These are phyloP conservation scores for Notechis scutatus DNA, from an alignment of 2,113 vertebrate genomes.

Conservation along the genomic window DNA sequence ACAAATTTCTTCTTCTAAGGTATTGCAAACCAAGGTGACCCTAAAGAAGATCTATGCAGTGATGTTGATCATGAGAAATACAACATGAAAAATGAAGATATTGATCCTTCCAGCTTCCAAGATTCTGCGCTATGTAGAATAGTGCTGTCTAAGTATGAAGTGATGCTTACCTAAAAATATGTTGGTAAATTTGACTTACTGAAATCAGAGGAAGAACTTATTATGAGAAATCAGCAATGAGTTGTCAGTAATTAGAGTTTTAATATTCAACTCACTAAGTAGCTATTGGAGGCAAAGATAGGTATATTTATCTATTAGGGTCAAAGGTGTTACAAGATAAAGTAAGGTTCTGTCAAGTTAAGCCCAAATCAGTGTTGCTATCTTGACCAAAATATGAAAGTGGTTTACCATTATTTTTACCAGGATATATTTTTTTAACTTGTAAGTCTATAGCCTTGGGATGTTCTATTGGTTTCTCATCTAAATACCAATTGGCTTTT, in stretches of 20 bases:
- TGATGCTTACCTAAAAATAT: background rate
- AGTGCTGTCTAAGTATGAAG: slow-evolving; percentile 41
- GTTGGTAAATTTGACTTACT: background rate
- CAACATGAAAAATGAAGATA: slow-evolving; percentile 15
- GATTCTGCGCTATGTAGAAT: slow-evolving; percentile 36
- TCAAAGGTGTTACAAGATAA: background rate
- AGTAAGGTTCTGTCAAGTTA: background rate
- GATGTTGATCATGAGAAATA: slow-evolving; percentile 49
- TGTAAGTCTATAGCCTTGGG: background rate
- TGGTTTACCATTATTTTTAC: background rate
- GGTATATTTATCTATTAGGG: background rate
- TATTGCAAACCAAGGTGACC: slow-evolving; percentile 24
- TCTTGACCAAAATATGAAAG: background rate
- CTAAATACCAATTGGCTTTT: background rate
- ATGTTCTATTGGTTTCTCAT: background rate
- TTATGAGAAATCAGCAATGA: background rate
- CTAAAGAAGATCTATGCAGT: slow-evolving; percentile 15
- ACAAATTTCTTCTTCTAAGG: slow-evolving; percentile 49
- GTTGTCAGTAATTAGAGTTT: background rate
- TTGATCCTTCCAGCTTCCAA: slow-evolving; percentile 7
- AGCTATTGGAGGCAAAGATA: background rate
- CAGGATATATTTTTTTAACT: background rate
- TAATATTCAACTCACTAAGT: background rate
- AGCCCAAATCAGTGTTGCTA: background rate
- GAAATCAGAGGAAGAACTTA: background rate